Evolutionary conservation across 2,888 invertebrate species (phyloP).

Genomic region (Lottia gigantea): DNA sequence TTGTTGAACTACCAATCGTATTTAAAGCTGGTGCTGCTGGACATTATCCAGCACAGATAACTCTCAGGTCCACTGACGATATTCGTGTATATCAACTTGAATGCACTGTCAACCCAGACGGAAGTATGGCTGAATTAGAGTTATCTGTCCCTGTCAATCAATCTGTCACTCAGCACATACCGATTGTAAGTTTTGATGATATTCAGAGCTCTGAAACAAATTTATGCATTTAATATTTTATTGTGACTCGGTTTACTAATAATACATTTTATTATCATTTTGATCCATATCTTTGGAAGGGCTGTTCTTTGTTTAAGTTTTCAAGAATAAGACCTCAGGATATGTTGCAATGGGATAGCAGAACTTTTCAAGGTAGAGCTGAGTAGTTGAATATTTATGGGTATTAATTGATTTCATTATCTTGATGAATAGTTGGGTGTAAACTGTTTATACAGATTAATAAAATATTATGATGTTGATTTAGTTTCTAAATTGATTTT

Average conservation of each 20-base stretch:
- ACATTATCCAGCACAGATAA: slow-evolving; percentile 60
- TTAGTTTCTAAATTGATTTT: not conserved
- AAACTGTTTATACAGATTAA: too few relatives aligned
- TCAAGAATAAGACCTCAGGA: too few relatives aligned
- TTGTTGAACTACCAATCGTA: slow-evolving; percentile 58
- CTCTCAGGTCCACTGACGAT: slow-evolving; percentile 60
- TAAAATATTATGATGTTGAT: not conserved
- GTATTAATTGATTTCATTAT: too few relatives aligned
- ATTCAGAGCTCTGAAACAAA: too few relatives aligned
- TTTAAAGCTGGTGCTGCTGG: slow-evolving; percentile 63
- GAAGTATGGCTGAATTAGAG: slow-evolving; percentile 62
- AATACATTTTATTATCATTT: too few relatives aligned
- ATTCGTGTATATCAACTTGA: slow-evolving; percentile 64
- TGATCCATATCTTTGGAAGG: too few relatives aligned
- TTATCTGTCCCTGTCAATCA: slow-evolving; percentile 65
- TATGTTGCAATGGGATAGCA: too few relatives aligned
- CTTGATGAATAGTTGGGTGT: not conserved
- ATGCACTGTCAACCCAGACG: slow-evolving; percentile 65
- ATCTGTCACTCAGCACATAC: slow-evolving; percentile 64
- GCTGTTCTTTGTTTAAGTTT: too few relatives aligned
- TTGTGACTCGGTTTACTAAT: too few relatives aligned
- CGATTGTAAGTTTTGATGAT: slow-evolving; percentile 63
- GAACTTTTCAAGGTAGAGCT: too few relatives aligned
- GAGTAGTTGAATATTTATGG: too few relatives aligned
- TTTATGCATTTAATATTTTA: too few relatives aligned